Conservation (phyloP, 2,797 vertebrate species). For the Leptodactylus fallax region DNA sequence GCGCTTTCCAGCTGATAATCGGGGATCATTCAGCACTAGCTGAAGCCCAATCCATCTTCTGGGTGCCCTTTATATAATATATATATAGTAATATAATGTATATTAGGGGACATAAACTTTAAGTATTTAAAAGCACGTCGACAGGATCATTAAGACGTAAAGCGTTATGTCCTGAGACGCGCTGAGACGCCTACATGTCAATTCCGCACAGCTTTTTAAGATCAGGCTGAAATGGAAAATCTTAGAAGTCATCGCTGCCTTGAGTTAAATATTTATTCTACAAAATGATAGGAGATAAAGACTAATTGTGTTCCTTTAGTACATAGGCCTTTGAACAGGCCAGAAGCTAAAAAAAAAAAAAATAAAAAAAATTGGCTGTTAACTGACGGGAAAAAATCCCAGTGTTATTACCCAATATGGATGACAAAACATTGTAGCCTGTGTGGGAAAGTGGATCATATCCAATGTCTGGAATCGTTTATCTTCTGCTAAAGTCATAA, state of each 20-base stretch:
- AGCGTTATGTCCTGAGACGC: neutral
- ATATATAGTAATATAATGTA: too few species aligned
- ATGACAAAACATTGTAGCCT: conserved; percentile 87
- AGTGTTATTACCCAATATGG: conserved; percentile 83
- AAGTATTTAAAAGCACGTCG: neutral
- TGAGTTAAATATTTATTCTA: conserved; percentile 59
- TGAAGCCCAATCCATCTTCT: neutral
- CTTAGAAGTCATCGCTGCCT: conserved; percentile 58
- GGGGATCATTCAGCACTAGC: too few species aligned
- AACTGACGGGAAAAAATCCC: conserved; percentile 73
- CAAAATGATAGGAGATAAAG: conserved; percentile 53
- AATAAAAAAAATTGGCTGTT: conserved; percentile 67
- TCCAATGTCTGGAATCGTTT: conserved; percentile 91
- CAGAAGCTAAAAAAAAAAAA: conserved; percentile 71
- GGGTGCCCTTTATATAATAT: neutral
- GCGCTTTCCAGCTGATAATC: neutral
- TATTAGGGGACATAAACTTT: neutral
- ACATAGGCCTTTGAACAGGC: conserved; percentile 58
- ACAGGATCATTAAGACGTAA: neutral
- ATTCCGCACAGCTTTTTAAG: conserved; percentile 5
- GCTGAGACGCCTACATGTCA: conserved; percentile 2
- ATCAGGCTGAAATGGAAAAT: conserved; percentile 50
- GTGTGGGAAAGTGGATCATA: conserved; percentile 88
- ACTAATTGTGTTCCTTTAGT: conserved; percentile 60
- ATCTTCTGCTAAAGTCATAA: conserved; percentile 78